Conservation (phyloP, 2,888 invertebrate species). For the Synergus itoensis region DNA sequence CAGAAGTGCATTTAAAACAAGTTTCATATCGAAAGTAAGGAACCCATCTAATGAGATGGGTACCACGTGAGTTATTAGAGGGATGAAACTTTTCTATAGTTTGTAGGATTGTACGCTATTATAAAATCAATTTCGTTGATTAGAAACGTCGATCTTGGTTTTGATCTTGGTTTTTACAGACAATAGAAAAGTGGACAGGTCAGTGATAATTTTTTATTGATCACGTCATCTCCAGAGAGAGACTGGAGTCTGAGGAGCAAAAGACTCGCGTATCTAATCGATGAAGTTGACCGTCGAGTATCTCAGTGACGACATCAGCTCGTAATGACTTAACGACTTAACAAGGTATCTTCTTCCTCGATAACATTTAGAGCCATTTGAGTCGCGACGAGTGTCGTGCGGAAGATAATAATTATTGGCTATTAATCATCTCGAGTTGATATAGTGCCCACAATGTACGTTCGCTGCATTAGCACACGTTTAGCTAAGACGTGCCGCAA, state of each 20-base stretch:
- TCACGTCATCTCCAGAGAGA: background rate
- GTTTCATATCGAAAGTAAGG: too few species aligned
- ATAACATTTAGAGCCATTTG: slow-evolving; percentile 51
- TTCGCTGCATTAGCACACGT: background rate
- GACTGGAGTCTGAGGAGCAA: background rate
- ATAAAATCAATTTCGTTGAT: too few species aligned
- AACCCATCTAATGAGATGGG: too few species aligned
- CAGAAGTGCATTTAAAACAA: too few species aligned
- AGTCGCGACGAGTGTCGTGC: slow-evolving; percentile 52
- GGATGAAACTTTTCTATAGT: too few species aligned
- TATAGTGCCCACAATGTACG: background rate
- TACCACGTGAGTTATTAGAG: too few species aligned
- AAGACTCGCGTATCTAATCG: slow-evolving; percentile 51
- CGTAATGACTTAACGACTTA: slow-evolving; percentile 62
- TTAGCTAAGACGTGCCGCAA: background rate
- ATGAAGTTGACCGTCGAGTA: slow-evolving; percentile 52
- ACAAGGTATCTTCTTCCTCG: slow-evolving; percentile 52
- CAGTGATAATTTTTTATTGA: background rate
- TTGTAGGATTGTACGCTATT: too few species aligned
- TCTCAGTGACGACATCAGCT: slow-evolving; percentile 46
- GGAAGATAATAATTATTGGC: slow-evolving; percentile 60
- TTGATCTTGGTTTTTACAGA: background rate
- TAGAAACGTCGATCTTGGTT: background rate
- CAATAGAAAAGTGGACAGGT: background rate
- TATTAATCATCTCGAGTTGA: slow-evolving; percentile 56